These are phyloP conservation scores for Neoaliturus tenellus DNA, from an alignment of 2,888 invertebrate genomes.

Conservation along the genomic window DNA sequence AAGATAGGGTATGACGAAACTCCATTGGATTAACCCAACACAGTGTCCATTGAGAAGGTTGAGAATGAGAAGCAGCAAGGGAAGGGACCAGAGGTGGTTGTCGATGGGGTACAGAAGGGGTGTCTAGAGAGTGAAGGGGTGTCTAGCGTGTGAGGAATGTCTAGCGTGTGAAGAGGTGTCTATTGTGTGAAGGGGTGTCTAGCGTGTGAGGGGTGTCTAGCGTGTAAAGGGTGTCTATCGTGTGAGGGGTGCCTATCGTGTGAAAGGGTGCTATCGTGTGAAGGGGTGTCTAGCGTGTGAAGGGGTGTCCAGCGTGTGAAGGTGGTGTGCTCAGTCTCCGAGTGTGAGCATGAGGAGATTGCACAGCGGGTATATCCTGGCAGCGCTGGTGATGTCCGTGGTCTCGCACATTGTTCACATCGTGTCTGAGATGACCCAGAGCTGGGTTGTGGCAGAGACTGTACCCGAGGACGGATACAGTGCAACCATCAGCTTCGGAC, in stretches of 20 bases:
- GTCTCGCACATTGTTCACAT: background rate
- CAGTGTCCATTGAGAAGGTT: background rate
- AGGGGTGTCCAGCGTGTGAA: too few species aligned
- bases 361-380: conserved; percentile 13
- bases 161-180: too few species aligned
- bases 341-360: conserved; percentile 11
- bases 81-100: too few species aligned
- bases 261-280: background rate
- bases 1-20: conserved; percentile 7
- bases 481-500: conserved; percentile 8
- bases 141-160: too few species aligned
- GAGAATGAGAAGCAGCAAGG: background rate
- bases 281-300: too few species aligned
- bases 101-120: too few species aligned
- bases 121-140: background rate
- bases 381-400: background rate
- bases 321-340: background rate
- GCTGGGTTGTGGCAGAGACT: conserved; percentile 27
- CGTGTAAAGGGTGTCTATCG: too few species aligned
- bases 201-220: too few species aligned
- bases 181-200: too few species aligned
- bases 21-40: background rate
- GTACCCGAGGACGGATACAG: background rate
- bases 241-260: background rate
- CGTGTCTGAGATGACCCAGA: conserved; percentile 1